Evolutionary conservation across 2,888 invertebrate genomes (phyloP), one percentile per base, ranked within the genome.

Genomic region (Morinoia aosen): DNA sequence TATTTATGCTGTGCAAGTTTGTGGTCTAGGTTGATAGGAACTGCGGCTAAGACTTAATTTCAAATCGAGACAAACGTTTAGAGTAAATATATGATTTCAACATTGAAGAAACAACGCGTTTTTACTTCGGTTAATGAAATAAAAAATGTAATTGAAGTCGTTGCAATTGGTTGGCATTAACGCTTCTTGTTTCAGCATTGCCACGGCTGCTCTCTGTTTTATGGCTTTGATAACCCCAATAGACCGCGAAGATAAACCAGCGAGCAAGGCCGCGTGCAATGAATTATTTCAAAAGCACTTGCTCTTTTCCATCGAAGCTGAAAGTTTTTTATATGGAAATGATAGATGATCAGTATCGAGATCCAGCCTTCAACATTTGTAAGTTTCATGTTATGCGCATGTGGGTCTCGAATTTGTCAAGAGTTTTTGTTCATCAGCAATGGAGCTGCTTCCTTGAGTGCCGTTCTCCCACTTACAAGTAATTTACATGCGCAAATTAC

Each of bases 401-500:
- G 33, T 93, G 93, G 57, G 56, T 25, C 57, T 93, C 93, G 56
- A 57, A n/a, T 48, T 19, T 93, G 93, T 93, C 93, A 93, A 57
- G 57, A 57, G 57, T 93, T 57, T 90, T 90, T 57, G 93, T 93
- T 56, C 93, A 57, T 93, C 93, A 93, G 93, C 93, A 93, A 57
- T 93, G 57, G 57, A 57, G 93, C 57, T 93, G 93, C 93, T 93
- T 93, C 93, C 57, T 57, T 57, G 93, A 93, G 93, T n/a, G 57
- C 93, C 57, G n/a, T 93, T 90, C 93, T 39, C 57, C 93, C 93
- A 93, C 93, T 93, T 93, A 93, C 56, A 93, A 93, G 93, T 93
- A 93, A 93, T 93, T 93, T 93, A 93, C 93, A 93, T 93, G 93
- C 93, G 93, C 93, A 93, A 93, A 93, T 93, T 93, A 93, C 93